These are phyloP conservation scores for Montipora cactus DNA, from an alignment of 64 coral and sea anemone species.

Conservation along the genomic window DNA sequence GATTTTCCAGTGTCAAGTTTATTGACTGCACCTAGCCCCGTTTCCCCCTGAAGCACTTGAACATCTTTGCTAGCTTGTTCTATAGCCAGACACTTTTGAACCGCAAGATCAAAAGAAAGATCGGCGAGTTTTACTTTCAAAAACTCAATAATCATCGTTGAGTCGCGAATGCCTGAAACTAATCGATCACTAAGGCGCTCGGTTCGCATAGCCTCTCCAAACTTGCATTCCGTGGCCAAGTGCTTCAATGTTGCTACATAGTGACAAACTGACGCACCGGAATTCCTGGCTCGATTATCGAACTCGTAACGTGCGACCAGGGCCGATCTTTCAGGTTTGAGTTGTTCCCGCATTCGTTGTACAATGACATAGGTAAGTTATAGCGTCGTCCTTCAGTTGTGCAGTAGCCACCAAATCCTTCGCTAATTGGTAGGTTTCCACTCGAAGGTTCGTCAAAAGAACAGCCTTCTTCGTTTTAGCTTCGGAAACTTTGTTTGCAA, in stretches of 20 bases:
- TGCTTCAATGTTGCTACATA: conserved; percentile 62
- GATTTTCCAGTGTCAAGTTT: background rate
- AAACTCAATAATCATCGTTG: conserved; percentile 6
- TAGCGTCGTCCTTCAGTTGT: background rate
- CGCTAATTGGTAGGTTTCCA: background rate
- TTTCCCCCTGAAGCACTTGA: conserved; percentile 38
- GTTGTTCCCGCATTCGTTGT: conserved; percentile 39
- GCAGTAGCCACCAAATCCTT: conserved; percentile 48
- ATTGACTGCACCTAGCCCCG: background rate
- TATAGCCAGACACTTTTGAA: conserved; percentile 25
- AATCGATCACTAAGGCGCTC: background rate
- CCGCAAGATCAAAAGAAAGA: conserved; percentile 27
- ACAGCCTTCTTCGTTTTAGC: too few species aligned
- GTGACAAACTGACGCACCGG: conserved; percentile 60
- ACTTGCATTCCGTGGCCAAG: conserved; percentile 72
- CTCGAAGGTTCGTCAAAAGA: too few species aligned
- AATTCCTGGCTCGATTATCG: conserved; percentile 45
- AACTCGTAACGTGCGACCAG: conserved; percentile 66
- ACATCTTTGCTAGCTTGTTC: conserved; percentile 40
- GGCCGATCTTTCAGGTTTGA: conserved; percentile 53
- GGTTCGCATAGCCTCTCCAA: conserved; percentile 55
- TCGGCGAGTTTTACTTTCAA: conserved; percentile 40
- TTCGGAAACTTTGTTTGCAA: too few species aligned
- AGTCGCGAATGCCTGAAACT: conserved; percentile 23
- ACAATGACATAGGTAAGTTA: conserved; percentile 39